Evolutionary conservation across 2,113 vertebrate genomes (phyloP).

Genomic region (Trematomus loennbergii): DNA sequence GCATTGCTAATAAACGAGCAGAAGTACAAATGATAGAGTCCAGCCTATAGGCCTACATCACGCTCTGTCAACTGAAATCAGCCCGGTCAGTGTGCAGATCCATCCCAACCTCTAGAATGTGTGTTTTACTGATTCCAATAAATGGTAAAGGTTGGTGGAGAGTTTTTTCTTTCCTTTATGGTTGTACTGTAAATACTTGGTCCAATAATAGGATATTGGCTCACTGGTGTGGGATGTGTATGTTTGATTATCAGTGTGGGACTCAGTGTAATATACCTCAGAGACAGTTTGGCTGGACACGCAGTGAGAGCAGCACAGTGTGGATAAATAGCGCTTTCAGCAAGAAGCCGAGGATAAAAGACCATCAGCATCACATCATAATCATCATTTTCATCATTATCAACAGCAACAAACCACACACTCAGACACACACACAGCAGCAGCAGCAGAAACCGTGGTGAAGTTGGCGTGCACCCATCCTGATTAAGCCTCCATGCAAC

Average conservation of each 20-base stretch:
- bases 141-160: background rate
- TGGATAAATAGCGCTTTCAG: constrained; percentile 57
- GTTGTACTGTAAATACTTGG: constrained; percentile 19
- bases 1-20: constrained; percentile 90
- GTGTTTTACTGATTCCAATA: background rate
- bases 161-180: background rate
- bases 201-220: constrained; percentile 11
- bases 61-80: constrained; percentile 94
- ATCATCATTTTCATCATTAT: constrained; percentile 66
- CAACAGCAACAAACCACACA: constrained; percentile 53
- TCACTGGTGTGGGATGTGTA: constrained; percentile 1
- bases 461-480: constrained; percentile 57
- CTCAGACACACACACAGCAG: constrained; percentile 21
- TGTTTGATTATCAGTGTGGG: constrained; percentile 45
- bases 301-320: constrained; percentile 45
- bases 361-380: constrained; percentile 64
- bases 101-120: constrained; percentile 77
- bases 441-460: constrained; percentile 20
- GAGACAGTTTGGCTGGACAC: constrained; percentile 50
- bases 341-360: constrained; percentile 50
- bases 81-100: constrained; percentile 81
- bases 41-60: constrained; percentile 85
- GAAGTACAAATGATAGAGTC: constrained; percentile 92
- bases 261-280: constrained; percentile 37
- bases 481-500: constrained; percentile 59